Base-by-base conservation (phyloP, 2,113 vertebrate genomes). In the Pandion haliaetus region DNA sequence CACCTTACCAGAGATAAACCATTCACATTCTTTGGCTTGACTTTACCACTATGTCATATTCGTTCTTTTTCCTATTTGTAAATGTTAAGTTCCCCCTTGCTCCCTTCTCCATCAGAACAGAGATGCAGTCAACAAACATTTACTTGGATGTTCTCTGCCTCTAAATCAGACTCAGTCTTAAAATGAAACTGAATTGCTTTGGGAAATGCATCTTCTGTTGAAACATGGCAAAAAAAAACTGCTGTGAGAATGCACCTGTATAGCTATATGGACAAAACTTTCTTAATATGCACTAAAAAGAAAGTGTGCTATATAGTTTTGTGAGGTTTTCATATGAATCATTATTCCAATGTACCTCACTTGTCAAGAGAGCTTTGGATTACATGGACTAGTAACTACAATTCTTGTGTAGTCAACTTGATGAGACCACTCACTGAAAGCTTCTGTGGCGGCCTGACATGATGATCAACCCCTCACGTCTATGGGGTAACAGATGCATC, bases 61-160 rank as follows among this genome's bases (percentile, higher is more conserved):
- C 3, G 20, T 59, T 77, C 10, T 52, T 82, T 70, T 86, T 65
- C 20, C n/a, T 61, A 1, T 69, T 72, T 86, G 42, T 62, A 54
- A 61, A 23, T 54, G 32, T 67, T 62, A 78, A 71, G 31, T 65
- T 87, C 17, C 5, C 17, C 23, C 59, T 80, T 61, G 23, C 18
- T 70, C 9, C 16, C 18, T 73, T 96, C 63, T 84, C 67, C 36
- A 38, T 69, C 49, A 86, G 32, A 85, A 44, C 44, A 71, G 63
- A 36, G 12, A 55, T 1, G 14, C 17, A 40, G 23, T 47, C 70
- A 86, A 12, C 10, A 78, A 40, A 62, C 12, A 58, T 10, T n/a
- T 74, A 7, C 15, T 59, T 0, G 0, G 31, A 58, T 0, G 1
- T 62, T 67, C 31, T 86, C 31, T 82, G n/a, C 25, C 38, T 93